Conservation (phyloP, 2,888 invertebrate genomes). For the Macaria liturata region DNA sequence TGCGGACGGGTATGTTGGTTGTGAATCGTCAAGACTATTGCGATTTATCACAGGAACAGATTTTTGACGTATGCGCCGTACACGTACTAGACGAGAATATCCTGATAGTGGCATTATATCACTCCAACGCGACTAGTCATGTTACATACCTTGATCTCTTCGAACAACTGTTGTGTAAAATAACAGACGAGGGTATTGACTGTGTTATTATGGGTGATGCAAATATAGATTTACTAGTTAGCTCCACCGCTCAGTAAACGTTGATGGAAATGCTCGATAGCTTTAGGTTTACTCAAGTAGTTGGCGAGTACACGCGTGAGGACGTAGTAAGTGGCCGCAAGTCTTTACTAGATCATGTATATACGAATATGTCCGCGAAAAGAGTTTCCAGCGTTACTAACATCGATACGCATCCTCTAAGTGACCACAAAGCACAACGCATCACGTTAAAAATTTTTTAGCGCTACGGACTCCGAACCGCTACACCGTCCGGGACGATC, state of each 20-base stretch:
- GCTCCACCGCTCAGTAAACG: neutral
- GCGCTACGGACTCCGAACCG: neutral
- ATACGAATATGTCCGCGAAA: constrained; percentile 8
- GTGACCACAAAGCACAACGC: neutral
- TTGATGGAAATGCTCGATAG: neutral
- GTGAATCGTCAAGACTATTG: constrained; percentile 1
- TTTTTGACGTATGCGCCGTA: neutral
- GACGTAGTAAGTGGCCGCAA: constrained; percentile 1
- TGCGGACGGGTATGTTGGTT: neutral
- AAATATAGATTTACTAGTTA: neutral
- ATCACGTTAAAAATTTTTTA: neutral
- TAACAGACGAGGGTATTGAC: neutral
- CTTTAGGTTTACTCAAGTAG: neutral
- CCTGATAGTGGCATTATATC: neutral
- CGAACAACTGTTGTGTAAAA: neutral
- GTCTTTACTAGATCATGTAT: constrained; percentile 12
- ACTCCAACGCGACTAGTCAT: neutral
- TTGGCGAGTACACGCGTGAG: neutral
- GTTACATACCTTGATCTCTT: neutral
- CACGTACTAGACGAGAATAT: neutral
- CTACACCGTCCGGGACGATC: neutral
- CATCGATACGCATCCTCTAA: constrained; percentile 8
- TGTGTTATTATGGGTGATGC: neutral
- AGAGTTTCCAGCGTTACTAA: constrained; percentile 1
- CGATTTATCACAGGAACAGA: constrained; percentile 1